Percentiles rank a stretch among this genome's conserved stretches.
phyloP scores from a whole-genome alignment of 1,140 invertebrate genomes.

The Apis cerana region DNA sequence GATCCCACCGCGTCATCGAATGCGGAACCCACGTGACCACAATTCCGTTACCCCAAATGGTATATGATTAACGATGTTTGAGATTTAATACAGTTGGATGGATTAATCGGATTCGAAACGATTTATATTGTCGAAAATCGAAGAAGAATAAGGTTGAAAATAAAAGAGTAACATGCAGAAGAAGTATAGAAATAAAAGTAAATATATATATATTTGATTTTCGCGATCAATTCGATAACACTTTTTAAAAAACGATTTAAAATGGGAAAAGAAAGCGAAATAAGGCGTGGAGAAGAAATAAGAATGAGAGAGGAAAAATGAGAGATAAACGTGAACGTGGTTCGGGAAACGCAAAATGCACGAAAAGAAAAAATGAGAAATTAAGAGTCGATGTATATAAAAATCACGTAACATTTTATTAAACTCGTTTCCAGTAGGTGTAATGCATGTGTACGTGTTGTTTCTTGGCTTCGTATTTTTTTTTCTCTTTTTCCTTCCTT shows the following conservation, averaged over 20 bases:
- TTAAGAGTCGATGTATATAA: slow-evolving; percentile 71
- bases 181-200: background rate
- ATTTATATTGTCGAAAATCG: no score
- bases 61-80: slow-evolving; percentile 17
- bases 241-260: background rate
- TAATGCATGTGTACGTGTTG: slow-evolving; percentile 71
- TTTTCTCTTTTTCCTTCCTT: slow-evolving; percentile 35
- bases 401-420: slow-evolving; percentile 80
- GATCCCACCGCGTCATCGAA: slow-evolving; percentile 12
- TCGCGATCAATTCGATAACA: background rate
- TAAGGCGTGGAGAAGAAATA: background rate
- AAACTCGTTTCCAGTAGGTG: slow-evolving; percentile 69
- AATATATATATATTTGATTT: background rate
- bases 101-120: slow-evolving; percentile 22
- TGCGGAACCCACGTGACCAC: background rate
- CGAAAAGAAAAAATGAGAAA: slow-evolving; percentile 67
- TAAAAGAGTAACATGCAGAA: background rate
- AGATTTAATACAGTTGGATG: background rate
- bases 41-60: background rate
- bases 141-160: background rate
- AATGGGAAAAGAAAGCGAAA: background rate
- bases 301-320: background rate
- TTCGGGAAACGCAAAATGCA: slow-evolving; percentile 35
- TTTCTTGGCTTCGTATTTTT: slow-evolving; percentile 55
- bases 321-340: slow-evolving; percentile 35